Evolutionary conservation across 2,113 vertebrate genomes (phyloP), one percentile per base, ranked within the genome.

Genomic region (Mobula birostris): DNA sequence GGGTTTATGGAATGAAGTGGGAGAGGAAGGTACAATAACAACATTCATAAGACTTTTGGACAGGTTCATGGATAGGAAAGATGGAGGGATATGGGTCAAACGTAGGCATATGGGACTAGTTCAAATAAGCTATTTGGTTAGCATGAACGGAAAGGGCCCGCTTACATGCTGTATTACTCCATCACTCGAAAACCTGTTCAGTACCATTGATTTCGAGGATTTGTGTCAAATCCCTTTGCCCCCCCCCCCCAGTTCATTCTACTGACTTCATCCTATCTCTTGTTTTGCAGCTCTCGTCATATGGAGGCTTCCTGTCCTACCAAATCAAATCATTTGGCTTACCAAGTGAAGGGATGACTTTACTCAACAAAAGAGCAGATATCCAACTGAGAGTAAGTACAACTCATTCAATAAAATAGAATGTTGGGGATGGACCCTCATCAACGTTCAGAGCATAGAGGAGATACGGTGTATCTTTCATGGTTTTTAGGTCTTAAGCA

Each of bases 311-410:
- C 95, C 96, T 99, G 66, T 98, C 97, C 58, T 99, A 98, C 95
- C 98, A 98, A 95, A 95, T 97, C 94, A 99, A 99, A 95, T 98
- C 98, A 7, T 99, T 98, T 94, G 98, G 99, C 27, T 97, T 99
- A 94, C 98, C 98, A 93, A 97, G 96, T 6, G 98, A 99, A 95
- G 98, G 98, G 29, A 99, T 99, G 98, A 94, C 94, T 95, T 96
- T 97, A 56, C 96, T 99, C 95, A 97, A 96, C 94, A 97, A 97
- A 95, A 96, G 95, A 83, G 97, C 98, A 0, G 98, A 98, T 93
- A 95, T 98, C 85, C 95, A 96, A 72, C 96, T 99, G 85, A 97
- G 95, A 87, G 98, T 99, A 96, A 94, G 98, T 96, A 91, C 19
- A 21, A 1, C n/a, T 19, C 61, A 66, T 66, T 61, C 2, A 19